A percentile compares a stretch with the other conserved stretches of the same genome.
These are phyloP conservation scores for Loripinus fragilis DNA, from an alignment of 2,888 invertebrate species.

Conservation along the genomic window DNA sequence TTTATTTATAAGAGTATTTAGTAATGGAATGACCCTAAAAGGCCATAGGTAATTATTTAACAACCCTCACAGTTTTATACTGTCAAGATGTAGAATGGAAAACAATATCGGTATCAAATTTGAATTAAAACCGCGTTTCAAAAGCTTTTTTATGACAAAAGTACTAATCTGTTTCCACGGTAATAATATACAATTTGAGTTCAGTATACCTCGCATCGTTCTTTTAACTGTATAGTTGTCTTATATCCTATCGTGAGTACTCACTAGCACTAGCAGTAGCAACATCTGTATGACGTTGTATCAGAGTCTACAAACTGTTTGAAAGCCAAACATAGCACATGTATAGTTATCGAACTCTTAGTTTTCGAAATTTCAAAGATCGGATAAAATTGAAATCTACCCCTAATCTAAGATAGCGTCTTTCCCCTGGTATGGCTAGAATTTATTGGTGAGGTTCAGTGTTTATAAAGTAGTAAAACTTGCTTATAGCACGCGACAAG, in stretches of 20 bases:
- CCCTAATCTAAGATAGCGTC: no score
- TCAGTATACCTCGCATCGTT: neutral
- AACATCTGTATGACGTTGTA: no score
- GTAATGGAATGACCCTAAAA: no score
- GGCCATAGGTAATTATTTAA: no score
- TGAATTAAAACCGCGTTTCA: neutral
- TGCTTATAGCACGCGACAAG: slow-evolving; percentile 5
- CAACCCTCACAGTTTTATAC: neutral
- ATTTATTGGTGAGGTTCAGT: neutral
- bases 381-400: no score
- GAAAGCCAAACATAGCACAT: no score
- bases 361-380: no score
- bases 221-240: neutral
- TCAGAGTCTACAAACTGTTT: no score
- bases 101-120: slow-evolving; percentile 2
- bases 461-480: neutral
- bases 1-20: no score
- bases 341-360: no score
- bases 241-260: neutral
- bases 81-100: neutral
- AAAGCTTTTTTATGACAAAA: neutral
- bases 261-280: neutral
- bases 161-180: slow-evolving; percentile 5
- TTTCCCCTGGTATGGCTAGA: neutral
- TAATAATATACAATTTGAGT: neutral